phyloP scores from a whole-genome alignment of 2,113 vertebrate species.

The Callospermophilus lateralis region DNA sequence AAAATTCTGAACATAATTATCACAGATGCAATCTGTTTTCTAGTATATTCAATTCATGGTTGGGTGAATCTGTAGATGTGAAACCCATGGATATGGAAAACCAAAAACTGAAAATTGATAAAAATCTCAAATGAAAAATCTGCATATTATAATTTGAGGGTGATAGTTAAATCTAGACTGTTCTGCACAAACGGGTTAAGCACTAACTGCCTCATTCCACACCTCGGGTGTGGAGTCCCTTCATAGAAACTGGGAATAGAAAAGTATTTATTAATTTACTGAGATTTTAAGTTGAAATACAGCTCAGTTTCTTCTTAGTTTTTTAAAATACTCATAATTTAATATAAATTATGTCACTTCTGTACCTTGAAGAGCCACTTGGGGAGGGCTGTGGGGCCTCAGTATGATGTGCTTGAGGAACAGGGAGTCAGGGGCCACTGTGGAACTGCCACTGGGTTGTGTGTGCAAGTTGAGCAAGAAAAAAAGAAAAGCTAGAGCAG shows the following conservation, averaged over 20 bases:
- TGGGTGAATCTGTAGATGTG: not conserved
- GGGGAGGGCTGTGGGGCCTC: not conserved
- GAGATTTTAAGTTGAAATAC: not conserved
- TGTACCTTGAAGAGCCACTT: not conserved
- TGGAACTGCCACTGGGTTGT: not conserved
- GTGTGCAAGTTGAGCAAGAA: not conserved
- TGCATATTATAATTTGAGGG: not conserved
- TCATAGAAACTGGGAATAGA: not conserved
- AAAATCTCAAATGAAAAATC: not conserved
- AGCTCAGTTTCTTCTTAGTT: not conserved
- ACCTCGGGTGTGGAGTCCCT: not conserved
- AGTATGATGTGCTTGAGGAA: not conserved
- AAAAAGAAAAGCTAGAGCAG: not conserved
- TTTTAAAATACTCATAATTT: not conserved
- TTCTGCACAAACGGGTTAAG: not conserved
- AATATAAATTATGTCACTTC: not conserved
- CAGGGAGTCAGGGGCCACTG: rapidly evolving
- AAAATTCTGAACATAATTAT: not conserved
- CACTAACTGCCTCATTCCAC: not conserved
- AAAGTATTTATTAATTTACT: not conserved
- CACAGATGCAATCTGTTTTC: not conserved
- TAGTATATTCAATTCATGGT: not conserved
- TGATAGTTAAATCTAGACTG: not conserved
- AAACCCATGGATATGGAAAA: not conserved
- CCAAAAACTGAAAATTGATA: not conserved